A percentile compares a stretch with the other conserved stretches of the same genome.
phyloP scores from a whole-genome alignment of 2,113 vertebrate genomes.

The Ailurus styani region DNA sequence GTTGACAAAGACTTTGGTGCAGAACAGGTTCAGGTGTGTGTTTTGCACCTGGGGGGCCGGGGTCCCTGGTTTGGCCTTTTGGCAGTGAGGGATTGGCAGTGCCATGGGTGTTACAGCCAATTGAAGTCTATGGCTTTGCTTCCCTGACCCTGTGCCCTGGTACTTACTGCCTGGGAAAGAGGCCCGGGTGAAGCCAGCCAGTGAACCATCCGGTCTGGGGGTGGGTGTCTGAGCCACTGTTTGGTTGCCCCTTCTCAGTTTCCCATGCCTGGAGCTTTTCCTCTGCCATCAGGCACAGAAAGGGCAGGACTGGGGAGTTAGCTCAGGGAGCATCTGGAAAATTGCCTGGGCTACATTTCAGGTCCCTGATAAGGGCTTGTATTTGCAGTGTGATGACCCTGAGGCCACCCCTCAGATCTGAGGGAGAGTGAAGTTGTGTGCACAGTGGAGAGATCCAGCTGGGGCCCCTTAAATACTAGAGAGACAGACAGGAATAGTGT shows the following conservation, averaged over 20 bases:
- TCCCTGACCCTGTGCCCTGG: no score
- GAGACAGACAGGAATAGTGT: background rate
- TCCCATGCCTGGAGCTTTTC: background rate
- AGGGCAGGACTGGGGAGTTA: background rate
- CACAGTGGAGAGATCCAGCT: background rate
- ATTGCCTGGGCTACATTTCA: background rate
- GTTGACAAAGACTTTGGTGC: rapidly evolving
- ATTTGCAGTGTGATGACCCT: background rate
- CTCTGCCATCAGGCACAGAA: background rate
- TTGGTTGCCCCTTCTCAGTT: background rate
- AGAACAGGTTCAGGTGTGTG: rapidly evolving
- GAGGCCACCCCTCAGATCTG: background rate
- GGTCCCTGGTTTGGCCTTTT: background rate
- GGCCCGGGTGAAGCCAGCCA: background rate
- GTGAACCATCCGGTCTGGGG: background rate
- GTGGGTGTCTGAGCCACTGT: background rate
- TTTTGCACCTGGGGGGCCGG: background rate
- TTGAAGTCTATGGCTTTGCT: background rate
- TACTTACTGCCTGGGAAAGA: background rate
- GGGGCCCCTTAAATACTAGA: background rate
- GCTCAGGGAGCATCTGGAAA: background rate
- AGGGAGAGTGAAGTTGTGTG: background rate
- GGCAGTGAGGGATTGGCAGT: background rate
- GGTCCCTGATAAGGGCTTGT: background rate
- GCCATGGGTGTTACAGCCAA: background rate